phyloP scores from a whole-genome alignment of 1,140 invertebrate species.

The Bombus ignitus region DNA sequence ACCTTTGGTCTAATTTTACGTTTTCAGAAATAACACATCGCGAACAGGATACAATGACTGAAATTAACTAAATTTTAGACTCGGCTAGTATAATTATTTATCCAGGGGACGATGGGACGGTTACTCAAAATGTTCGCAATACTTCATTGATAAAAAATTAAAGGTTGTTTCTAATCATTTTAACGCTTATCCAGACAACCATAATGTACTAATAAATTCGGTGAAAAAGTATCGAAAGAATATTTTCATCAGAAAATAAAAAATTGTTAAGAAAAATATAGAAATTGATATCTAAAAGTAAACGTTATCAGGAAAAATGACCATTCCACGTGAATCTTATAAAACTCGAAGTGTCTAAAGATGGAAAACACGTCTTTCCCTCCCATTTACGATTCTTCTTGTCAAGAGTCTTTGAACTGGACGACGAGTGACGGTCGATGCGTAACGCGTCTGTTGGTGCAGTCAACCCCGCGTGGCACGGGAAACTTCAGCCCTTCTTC shows the following conservation, averaged over 20 bases:
- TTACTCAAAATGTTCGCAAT: too few relatives aligned
- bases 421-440: neutral
- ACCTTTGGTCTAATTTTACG: neutral
- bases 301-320: neutral
- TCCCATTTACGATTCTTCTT: too few relatives aligned
- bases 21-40: neutral
- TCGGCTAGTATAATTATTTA: too few relatives aligned
- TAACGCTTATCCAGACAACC: neutral
- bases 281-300: neutral
- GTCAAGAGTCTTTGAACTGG: neutral
- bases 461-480: neutral
- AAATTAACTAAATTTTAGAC: too few relatives aligned
- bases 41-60: too few relatives aligned
- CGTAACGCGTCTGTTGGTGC: neutral
- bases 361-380: too few relatives aligned
- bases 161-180: neutral
- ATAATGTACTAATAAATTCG: too few relatives aligned
- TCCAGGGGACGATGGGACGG: too few relatives aligned
- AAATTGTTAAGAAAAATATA: neutral
- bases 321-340: neutral
- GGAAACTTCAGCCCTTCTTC: constrained; percentile 7
- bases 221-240: too few relatives aligned
- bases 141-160: neutral
- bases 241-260: neutral
- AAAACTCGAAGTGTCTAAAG: neutral